Evolutionary conservation across 2,888 invertebrate species (phyloP), one percentile per base, ranked within the genome.

Genomic region (Drosophila limbata): DNA sequence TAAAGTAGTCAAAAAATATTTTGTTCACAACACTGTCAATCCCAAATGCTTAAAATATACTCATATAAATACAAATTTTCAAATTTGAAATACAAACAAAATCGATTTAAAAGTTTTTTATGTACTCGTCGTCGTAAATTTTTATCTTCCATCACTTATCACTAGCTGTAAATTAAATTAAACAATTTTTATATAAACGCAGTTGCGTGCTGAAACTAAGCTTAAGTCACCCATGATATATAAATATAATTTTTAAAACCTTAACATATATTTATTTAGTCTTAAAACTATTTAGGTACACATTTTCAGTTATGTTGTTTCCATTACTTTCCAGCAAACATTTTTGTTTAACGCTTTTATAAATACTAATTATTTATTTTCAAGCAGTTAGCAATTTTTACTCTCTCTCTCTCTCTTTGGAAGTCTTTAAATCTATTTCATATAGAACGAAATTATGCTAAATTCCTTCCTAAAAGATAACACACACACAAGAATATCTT

Each of bases 381-480:
- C 42, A 86, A 85, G 73, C 77, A 84, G 71, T 74, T 84, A 82
- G 85, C 81, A 67, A 76, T 45, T 63, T 44, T 71, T 71, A 76
- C 62, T 81, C 64, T 84, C 61, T 71, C 45, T 78, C 60, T 74
- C 77, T 63, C 62, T 64, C 50, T 73, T 72, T 81, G 75, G 68
- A 77, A 73, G 71, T 76, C 72, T 76, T 47, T 60, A 74, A 64
- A 65, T 73, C 67, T 79, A 76, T 75, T 80, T 79, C 70, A 89
- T 90, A 89, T 90, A 90, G 90, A 90, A 90, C 88, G 88, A 88
- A 88, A 88, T 88, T 88, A 84, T 87, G 75, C 87, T 81, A 88
- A 88, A 90, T 88, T 88, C 69, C 69, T 61, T 73, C 56, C 56
- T 47, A 77, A 79, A 77, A 67, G 37, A 71, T 55, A 67, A 65